Evolutionary conservation across 92 coral and sea anemone genomes (phyloP).

Genomic region (Palythoa heliodiscus): DNA sequence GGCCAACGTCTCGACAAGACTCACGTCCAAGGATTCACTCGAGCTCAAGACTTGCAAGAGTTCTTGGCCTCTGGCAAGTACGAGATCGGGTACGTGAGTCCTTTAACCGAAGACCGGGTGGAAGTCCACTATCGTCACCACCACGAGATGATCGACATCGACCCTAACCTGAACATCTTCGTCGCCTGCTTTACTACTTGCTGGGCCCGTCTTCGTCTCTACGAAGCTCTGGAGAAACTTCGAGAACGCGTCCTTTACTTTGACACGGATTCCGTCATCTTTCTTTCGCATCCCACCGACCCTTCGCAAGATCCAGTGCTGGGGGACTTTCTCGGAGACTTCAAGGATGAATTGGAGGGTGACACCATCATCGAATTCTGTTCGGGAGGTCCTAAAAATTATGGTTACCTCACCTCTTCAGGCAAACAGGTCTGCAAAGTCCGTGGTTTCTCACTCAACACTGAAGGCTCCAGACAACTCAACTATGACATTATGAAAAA

Average conservation of each 20-base stretch:
- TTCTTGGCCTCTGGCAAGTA: neutral
- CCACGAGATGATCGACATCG: constrained; percentile 1
- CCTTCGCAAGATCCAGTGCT: too few relatives aligned
- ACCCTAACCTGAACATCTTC: neutral
- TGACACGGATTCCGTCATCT: neutral
- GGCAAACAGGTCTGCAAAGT: neutral
- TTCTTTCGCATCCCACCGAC: too few relatives aligned
- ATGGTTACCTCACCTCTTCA: neutral
- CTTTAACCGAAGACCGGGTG: constrained; percentile 31
- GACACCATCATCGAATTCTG: constrained; percentile 30
- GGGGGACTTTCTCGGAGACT: constrained; percentile 12
- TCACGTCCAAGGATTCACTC: neutral
- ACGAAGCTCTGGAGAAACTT: neutral
- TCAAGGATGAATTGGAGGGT: constrained; percentile 34
- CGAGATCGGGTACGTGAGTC: neutral
- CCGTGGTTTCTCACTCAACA: neutral
- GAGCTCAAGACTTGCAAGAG: neutral
- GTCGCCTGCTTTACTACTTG: neutral
- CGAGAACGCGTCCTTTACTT: constrained; percentile 19
- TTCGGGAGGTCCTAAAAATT: constrained; percentile 45
- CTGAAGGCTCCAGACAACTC: neutral
- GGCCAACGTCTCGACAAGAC: neutral
- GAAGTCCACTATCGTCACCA: neutral
- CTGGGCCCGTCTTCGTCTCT: constrained; percentile 24
- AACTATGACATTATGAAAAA: constrained; percentile 6